phyloP scores from a whole-genome alignment of 2,113 vertebrate species.

The Alligator sinensis region DNA sequence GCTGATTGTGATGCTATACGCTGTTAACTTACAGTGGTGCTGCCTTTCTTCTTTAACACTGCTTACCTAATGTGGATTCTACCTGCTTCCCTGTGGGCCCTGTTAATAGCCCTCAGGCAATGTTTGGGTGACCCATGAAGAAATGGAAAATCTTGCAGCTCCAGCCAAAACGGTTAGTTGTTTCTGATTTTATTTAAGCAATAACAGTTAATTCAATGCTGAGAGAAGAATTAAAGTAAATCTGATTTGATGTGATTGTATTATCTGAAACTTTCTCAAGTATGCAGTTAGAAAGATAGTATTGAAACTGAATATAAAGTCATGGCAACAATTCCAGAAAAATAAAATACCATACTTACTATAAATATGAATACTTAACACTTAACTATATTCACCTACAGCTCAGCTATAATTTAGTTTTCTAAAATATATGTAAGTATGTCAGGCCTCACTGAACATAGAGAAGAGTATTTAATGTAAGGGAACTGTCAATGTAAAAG shows the following conservation, averaged over 20 bases:
- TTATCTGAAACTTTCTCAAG: not conserved
- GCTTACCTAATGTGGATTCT: conserved; percentile 90
- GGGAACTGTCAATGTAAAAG: not conserved
- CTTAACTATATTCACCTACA: not conserved
- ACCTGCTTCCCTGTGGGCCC: conserved; percentile 80
- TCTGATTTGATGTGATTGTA: rapidly evolving
- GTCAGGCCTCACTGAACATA: not conserved
- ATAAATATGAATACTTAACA: not conserved
- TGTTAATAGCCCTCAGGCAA: conserved; percentile 94
- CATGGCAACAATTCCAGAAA: not conserved
- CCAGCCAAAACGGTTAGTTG: conserved; percentile 97
- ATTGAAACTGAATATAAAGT: not conserved
- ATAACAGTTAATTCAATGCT: not conserved
- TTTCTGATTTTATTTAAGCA: conserved; percentile 15
- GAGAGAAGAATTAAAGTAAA: not conserved
- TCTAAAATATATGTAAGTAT: not conserved
- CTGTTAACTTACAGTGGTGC: conserved; percentile 96
- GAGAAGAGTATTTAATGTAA: not conserved
- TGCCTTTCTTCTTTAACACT: conserved; percentile 98
- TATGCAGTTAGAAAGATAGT: not conserved
- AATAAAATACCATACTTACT: not conserved
- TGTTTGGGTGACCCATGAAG: conserved; percentile 99
- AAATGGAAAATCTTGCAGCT: conserved; percentile 97
- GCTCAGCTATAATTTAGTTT: not conserved
- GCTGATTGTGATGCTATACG: conserved; percentile 90